Conservation (phyloP, 2,113 vertebrate species). For the Corythaixoides concolor region DNA sequence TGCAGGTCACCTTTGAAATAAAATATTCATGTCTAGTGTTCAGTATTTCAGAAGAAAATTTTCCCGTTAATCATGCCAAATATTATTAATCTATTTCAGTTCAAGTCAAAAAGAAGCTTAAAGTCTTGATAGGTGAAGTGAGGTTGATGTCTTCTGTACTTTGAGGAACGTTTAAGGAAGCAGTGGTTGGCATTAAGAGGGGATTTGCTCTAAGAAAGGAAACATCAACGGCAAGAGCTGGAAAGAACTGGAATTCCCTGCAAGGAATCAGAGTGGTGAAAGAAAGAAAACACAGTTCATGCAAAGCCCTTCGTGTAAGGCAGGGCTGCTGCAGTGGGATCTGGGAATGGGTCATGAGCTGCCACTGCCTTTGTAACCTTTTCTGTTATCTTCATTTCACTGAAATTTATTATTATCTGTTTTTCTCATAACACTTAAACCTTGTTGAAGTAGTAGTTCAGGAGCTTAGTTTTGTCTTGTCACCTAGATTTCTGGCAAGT, state of each 20-base stretch:
- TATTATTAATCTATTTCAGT: constrained; percentile 16
- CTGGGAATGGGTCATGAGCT: neutral
- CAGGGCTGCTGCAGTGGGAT: neutral
- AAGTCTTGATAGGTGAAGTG: constrained; percentile 48
- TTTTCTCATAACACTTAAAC: neutral
- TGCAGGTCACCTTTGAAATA: constrained; percentile 55
- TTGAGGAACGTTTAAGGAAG: neutral
- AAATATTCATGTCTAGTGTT: constrained; percentile 15
- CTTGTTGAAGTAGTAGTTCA: neutral
- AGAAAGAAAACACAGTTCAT: neutral
- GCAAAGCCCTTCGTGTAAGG: neutral
- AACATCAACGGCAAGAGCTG: neutral
- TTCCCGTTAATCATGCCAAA: constrained; percentile 20
- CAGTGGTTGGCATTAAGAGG: constrained; percentile 11
- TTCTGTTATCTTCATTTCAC: neutral
- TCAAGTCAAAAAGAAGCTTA: constrained; percentile 40
- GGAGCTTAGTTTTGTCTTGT: neutral
- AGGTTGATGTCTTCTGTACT: constrained; percentile 22
- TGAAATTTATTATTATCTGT: neutral
- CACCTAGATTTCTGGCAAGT: constrained; percentile 82
- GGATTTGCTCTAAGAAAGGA: constrained; percentile 43
- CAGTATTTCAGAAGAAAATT: constrained; percentile 12
- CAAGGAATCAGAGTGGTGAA: neutral
- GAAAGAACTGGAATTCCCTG: constrained; percentile 15
- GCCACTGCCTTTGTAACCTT: neutral